phyloP scores from a whole-genome alignment of 2,888 invertebrate genomes.

The Brachyptera risi region DNA sequence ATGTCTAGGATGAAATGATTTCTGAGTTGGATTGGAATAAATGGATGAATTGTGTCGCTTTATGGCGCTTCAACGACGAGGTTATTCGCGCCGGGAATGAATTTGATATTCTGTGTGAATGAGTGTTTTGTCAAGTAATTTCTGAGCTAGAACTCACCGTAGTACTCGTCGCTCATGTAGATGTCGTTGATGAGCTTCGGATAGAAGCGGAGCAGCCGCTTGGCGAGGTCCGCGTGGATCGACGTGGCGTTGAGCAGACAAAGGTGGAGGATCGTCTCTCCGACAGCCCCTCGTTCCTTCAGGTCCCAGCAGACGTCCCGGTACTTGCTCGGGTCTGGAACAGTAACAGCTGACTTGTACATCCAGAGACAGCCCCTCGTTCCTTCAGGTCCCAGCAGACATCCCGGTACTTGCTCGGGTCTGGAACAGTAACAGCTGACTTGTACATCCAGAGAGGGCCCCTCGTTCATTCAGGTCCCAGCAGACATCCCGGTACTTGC shows the following conservation, averaged over 20 bases:
- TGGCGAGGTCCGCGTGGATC: conserved; percentile 88
- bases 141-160: conserved; percentile 59
- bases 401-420: conserved; percentile 71
- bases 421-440: conserved; percentile 40
- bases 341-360: conserved; percentile 34
- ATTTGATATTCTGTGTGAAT: no score
- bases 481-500: not conserved
- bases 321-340: conserved; percentile 62
- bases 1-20: no score
- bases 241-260: conserved; percentile 90
- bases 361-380: conserved; percentile 67
- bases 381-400: conserved; percentile 91
- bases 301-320: conserved; percentile 90
- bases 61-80: no score
- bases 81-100: no score
- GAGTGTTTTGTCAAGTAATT: not conserved
- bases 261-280: conserved; percentile 90
- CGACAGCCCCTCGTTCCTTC: conserved; percentile 90
- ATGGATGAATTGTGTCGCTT: no score
- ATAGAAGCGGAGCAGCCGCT: conserved; percentile 83
- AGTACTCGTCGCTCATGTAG: conserved; percentile 95
- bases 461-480: not conserved
- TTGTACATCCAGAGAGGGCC: not conserved
- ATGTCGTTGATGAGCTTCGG: conserved; percentile 95
- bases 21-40: no score